phyloP scores from a whole-genome alignment of 2,888 invertebrate species.

The Oasisia sp. region DNA sequence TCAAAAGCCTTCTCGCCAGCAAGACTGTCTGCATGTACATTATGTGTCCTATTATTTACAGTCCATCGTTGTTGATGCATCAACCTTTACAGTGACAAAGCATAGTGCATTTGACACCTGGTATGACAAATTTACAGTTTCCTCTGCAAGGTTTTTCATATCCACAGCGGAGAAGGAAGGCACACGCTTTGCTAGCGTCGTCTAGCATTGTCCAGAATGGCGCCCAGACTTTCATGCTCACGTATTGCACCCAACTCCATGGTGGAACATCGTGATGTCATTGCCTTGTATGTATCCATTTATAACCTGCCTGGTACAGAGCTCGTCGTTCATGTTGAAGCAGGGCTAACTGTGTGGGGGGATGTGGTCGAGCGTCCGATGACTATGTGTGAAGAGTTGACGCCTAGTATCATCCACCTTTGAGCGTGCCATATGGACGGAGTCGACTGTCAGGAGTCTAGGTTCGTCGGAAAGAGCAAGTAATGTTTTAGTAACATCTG shows the following conservation, averaged over 20 bases:
- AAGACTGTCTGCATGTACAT: no score
- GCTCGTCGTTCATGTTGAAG: constrained; percentile 32
- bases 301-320: constrained; percentile 36
- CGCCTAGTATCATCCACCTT: no score
- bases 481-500: no score
- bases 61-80: constrained; percentile 35
- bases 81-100: no score
- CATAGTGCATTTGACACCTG: no score
- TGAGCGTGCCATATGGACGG: no score
- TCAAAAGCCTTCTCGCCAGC: no score
- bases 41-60: background rate
- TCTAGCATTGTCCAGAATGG: background rate
- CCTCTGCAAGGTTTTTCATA: constrained; percentile 28
- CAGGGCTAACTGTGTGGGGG: background rate
- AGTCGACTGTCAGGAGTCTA: no score
- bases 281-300: constrained; percentile 18
- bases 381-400: constrained; percentile 6
- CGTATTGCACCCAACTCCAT: background rate
- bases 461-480: no score
- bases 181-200: no score
- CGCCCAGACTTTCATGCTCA: no score
- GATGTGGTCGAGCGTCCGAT: background rate
- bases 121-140: no score
- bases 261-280: constrained; percentile 19
- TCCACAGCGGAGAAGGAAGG: constrained; percentile 32